These are phyloP conservation scores for Macropodus opercularis DNA, from an alignment of 2,797 vertebrate species.

Conservation along the genomic window DNA sequence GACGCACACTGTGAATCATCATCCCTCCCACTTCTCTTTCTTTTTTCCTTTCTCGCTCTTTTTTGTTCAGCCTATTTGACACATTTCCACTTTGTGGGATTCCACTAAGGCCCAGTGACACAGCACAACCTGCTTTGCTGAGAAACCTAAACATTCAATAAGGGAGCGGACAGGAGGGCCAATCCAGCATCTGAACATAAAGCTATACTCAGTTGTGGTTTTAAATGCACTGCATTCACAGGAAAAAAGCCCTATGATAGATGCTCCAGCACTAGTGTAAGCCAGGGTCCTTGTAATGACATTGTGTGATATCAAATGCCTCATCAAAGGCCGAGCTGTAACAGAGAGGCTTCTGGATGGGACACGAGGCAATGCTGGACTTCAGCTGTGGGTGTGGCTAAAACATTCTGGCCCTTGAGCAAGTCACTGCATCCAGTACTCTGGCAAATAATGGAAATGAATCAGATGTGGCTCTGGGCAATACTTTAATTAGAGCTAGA, in stretches of 20 bases:
- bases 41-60: conserved; percentile 13
- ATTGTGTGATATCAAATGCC: conserved; percentile 68
- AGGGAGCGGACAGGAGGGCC: conserved; percentile 19
- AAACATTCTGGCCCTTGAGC: conserved; percentile 1
- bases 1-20: conserved; percentile 78
- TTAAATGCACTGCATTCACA: conserved; percentile 35
- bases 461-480: background rate
- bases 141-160: conserved; percentile 26
- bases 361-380: conserved; percentile 34
- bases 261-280: conserved; percentile 24
- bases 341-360: conserved; percentile 50
- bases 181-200: conserved; percentile 13
- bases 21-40: conserved; percentile 41
- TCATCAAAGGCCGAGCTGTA: conserved; percentile 50
- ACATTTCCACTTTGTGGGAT: conserved; percentile 65
- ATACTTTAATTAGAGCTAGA: background rate
- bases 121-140: conserved; percentile 55
- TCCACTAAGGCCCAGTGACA: conserved; percentile 69
- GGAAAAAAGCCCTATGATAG: conserved; percentile 25
- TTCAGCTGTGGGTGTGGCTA: conserved; percentile 16
- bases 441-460: background rate
- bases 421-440: background rate
- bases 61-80: conserved; percentile 54
- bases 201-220: conserved; percentile 15
- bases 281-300: conserved; percentile 65